phyloP scores from a whole-genome alignment of 2,113 vertebrate genomes.

The Tichodroma muraria region DNA sequence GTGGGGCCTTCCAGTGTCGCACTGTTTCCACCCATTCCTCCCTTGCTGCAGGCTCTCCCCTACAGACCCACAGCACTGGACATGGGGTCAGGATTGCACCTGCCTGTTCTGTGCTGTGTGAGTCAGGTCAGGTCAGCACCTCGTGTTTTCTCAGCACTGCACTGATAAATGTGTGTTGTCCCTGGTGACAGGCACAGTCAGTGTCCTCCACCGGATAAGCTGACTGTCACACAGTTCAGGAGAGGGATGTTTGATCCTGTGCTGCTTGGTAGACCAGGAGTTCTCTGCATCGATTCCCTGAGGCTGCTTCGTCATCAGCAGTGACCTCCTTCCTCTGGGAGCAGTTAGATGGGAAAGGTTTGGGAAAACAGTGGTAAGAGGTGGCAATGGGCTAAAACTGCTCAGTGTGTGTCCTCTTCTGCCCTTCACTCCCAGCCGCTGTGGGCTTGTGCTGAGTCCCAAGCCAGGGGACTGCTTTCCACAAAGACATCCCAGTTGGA shows the following conservation, averaged over 20 bases:
- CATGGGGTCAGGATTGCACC: neutral
- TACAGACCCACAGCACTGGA: neutral
- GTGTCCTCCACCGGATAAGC: fast-evolving
- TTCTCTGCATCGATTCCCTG: neutral
- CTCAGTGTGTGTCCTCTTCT: neutral
- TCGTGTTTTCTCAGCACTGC: neutral
- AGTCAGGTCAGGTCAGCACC: neutral
- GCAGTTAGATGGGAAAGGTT: neutral
- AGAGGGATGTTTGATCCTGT: neutral
- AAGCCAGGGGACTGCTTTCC: neutral
- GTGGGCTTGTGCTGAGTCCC: neutral
- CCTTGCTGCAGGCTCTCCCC: neutral
- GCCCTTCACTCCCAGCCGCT: neutral
- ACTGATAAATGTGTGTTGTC: neutral
- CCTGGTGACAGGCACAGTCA: fast-evolving
- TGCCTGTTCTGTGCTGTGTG: neutral
- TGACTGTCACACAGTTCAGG: neutral
- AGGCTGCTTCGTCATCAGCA: neutral
- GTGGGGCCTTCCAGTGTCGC: neutral
- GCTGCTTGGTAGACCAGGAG: neutral
- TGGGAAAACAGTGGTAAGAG: neutral
- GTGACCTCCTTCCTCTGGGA: neutral
- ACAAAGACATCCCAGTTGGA: neutral
- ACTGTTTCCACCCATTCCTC: neutral
- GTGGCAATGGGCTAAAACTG: neutral